Evolutionary conservation across 2,113 vertebrate genomes (phyloP), one percentile per base, ranked within the genome.

Genomic region (Picathartes gymnocephalus): DNA sequence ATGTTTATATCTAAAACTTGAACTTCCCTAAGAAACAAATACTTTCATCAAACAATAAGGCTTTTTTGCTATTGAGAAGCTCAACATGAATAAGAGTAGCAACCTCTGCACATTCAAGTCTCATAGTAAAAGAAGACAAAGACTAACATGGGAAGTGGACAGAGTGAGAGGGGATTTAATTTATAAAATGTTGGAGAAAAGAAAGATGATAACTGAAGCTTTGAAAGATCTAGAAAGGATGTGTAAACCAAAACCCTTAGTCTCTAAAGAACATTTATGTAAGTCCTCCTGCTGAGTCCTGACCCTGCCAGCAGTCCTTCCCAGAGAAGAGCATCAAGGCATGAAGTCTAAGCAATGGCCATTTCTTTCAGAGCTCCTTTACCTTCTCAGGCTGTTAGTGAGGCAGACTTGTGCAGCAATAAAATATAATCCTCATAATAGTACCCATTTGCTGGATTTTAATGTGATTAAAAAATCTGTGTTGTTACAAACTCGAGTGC

Each of bases 1-100:
- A 76, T 74, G 31, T 95, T 96, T 95, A 30, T 80, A 92, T 79
- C 58, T 83, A 78, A 92, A 93, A 19, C 50, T 82, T 74, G 68
- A 64, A 64, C 20, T 87, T 94, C 27, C 40, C 79, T 50, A 66
- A 61, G 45, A 91, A 81, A 88, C 30, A 83, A 84, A 80, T 77
- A 47, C 28, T 54, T 58, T 33, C 16, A 13, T 37, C 56, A 87
- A 82, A 42, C 22, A 79, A 17, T 35, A 71, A 54, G n/a, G 31
- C 6, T 57, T 65, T 57, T 72, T 60, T 64, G 30, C 37, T 64
- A 14, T 11, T 79, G 28, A 72, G 66, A 53, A 79, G 27, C 23
- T 81, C 42, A 76, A 27, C 18, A 20, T 47, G 23, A 79, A 6
- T 42, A 82, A 65, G 11, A 73, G 35, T 40, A 66, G 39, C 42